Percentiles rank a stretch among this genome's conserved stretches.
Conservation (phyloP, 2,113 vertebrate genomes). For the Herpailurus yagouaroundi region DNA sequence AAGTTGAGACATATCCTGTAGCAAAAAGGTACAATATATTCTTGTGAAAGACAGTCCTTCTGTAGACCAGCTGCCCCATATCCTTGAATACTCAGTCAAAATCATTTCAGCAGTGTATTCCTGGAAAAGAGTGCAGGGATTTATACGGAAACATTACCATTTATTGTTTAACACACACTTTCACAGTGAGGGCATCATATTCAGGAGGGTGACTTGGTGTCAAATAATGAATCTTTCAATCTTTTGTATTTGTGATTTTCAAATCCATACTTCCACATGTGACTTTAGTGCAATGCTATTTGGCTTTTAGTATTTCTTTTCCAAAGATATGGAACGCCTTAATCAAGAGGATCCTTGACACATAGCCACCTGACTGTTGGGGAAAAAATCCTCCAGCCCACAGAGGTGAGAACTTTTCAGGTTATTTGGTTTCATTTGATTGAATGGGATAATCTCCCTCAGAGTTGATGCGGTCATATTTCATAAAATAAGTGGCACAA, state of each 20-base stretch:
- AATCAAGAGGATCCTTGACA: not conserved
- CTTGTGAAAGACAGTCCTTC: not conserved
- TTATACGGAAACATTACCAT: not conserved
- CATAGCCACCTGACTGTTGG: not conserved
- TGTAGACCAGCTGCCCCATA: not conserved
- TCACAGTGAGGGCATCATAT: not conserved
- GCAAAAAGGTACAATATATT: not conserved
- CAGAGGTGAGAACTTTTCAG: not conserved
- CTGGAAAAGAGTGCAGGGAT: not conserved
- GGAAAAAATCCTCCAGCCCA: not conserved
- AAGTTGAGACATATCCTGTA: not conserved
- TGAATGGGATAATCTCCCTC: not conserved
- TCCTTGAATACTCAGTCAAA: not conserved
- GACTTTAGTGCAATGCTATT: not conserved
- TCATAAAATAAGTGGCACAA: not conserved
- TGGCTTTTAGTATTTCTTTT: not conserved
- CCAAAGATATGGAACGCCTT: not conserved
- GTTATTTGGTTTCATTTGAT: not conserved
- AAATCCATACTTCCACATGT: not conserved
- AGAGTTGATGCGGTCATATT: not conserved
- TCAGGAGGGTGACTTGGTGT: not conserved
- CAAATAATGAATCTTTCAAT: not conserved
- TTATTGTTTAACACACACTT: not conserved
- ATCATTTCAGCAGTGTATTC: not conserved
- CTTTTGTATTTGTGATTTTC: not conserved